phyloP scores from a whole-genome alignment of 2,797 vertebrate genomes.

The Botia kubotai region DNA sequence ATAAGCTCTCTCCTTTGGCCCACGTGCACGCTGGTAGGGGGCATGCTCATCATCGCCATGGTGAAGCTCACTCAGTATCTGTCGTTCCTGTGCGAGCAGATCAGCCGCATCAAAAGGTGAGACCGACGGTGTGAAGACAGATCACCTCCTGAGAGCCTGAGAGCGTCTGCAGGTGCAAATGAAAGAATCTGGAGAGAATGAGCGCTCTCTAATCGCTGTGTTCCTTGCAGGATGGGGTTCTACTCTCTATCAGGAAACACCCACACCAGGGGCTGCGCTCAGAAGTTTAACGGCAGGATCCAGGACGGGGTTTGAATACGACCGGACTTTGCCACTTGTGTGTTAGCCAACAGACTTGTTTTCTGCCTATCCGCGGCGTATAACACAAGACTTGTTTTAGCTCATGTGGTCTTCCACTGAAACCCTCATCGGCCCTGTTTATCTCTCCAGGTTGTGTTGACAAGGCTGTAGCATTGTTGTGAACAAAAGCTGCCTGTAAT shows the following conservation, averaged over 20 bases:
- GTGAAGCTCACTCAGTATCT: conserved; percentile 95
- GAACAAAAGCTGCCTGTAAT: conserved; percentile 3
- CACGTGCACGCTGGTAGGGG: conserved; percentile 88
- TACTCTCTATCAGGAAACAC: conserved; percentile 35
- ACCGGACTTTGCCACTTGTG: not conserved
- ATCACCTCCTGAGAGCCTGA: conserved; percentile 1
- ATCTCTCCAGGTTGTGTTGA: conserved; percentile 26
- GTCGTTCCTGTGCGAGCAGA: conserved; percentile 88
- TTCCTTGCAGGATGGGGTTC: conserved; percentile 53
- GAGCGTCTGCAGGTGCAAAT: conserved; percentile 69
- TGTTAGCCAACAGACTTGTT: not conserved
- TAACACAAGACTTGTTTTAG: not conserved
- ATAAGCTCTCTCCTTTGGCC: conserved; percentile 94
- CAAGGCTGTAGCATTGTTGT: conserved; percentile 35
- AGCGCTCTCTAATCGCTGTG: conserved; percentile 51
- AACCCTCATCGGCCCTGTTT: not conserved
- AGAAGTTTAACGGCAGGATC: conserved; percentile 34
- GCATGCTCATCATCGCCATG: conserved; percentile 87
- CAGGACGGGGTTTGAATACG: conserved; percentile 48
- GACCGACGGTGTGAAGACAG: conserved; percentile 35
- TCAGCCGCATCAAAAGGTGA: conserved; percentile 88
- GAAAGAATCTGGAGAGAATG: conserved; percentile 54
- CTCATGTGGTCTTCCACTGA: conserved; percentile 6
- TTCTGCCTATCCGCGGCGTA: conserved; percentile 10
- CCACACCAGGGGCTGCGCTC: conserved; percentile 1